These are phyloP conservation scores for Caenorhabditis auriculariae DNA, from an alignment of 2,888 invertebrate genomes.

Conservation along the genomic window DNA sequence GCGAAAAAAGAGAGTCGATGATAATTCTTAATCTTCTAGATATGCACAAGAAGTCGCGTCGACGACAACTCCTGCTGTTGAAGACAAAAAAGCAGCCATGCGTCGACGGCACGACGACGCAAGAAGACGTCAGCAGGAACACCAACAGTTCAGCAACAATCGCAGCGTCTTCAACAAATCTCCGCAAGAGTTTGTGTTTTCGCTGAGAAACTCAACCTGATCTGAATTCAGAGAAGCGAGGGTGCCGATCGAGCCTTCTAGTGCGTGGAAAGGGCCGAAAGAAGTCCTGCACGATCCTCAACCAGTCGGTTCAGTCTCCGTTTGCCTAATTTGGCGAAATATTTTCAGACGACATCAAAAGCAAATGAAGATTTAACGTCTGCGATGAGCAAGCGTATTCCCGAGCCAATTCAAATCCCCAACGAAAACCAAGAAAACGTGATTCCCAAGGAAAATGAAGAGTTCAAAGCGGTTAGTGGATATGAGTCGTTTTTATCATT, in stretches of 20 bases:
- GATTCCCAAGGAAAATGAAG: slow-evolving; percentile 72
- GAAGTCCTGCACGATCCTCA: too few species aligned
- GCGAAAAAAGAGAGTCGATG: too few species aligned
- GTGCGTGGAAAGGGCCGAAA: too few species aligned
- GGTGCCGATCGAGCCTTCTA: too few species aligned
- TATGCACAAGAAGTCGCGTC: slow-evolving; percentile 2
- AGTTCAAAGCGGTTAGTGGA: slow-evolving; percentile 68
- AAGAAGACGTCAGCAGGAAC: slow-evolving; percentile 38
- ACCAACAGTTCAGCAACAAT: slow-evolving; percentile 32
- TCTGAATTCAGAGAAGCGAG: slow-evolving; percentile 4
- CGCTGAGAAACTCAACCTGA: too few species aligned
- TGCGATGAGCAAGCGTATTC: slow-evolving; percentile 23
- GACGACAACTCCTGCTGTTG: slow-evolving; percentile 14
- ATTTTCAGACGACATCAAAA: too few species aligned
- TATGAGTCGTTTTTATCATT: background rate
- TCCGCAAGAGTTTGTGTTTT: too few species aligned
- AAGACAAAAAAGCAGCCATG: slow-evolving; percentile 31
- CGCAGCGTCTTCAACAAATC: slow-evolving; percentile 34
- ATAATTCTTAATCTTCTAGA: too few species aligned
- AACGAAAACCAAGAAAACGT: slow-evolving; percentile 39
- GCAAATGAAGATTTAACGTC: too few species aligned
- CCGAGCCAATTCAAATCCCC: slow-evolving; percentile 41
- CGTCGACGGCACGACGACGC: slow-evolving; percentile 38
- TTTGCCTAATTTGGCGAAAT: too few species aligned
- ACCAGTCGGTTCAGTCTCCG: too few species aligned